phyloP scores from a whole-genome alignment of 2,888 invertebrate genomes.

The Meteorus colon region DNA sequence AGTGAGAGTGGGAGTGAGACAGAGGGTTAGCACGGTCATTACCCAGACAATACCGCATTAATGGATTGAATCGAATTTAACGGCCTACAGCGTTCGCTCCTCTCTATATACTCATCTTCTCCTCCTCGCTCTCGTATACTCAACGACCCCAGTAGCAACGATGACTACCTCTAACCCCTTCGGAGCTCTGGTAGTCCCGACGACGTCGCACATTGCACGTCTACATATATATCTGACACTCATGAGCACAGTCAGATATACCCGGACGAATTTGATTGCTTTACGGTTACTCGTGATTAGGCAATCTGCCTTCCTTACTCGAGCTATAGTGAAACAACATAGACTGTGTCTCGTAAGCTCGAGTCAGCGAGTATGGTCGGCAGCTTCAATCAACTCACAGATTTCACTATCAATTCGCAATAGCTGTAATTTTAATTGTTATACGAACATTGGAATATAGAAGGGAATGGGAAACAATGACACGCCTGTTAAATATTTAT shows the following conservation, averaged over 20 bases:
- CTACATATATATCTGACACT: slow-evolving; percentile 42
- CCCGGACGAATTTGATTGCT: slow-evolving; percentile 69
- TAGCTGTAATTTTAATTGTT: too few relatives aligned
- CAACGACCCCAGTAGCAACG: not conserved
- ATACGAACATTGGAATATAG: too few relatives aligned
- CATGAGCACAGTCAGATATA: slow-evolving; percentile 58
- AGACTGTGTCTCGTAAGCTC: not conserved
- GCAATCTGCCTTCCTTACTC: slow-evolving; percentile 62
- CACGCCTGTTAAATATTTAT: too few relatives aligned
- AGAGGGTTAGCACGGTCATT: slow-evolving; percentile 58
- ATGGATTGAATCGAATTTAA: slow-evolving; percentile 70
- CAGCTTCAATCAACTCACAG: slow-evolving; percentile 4
- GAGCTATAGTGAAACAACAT: not conserved
- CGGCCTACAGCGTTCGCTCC: slow-evolving; percentile 59
- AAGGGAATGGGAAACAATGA: too few relatives aligned
- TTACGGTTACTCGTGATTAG: slow-evolving; percentile 70
- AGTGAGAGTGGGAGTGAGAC: slow-evolving; percentile 40
- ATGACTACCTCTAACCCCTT: slow-evolving; percentile 31
- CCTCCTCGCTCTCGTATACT: slow-evolving; percentile 36
- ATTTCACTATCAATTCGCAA: not conserved
- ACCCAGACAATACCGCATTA: slow-evolving; percentile 69
- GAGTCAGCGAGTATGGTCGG: not conserved
- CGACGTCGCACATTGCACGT: slow-evolving; percentile 49
- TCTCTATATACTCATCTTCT: slow-evolving; percentile 24
- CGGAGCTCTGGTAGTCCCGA: slow-evolving; percentile 7